These are phyloP conservation scores for Tichodroma muraria DNA, from an alignment of 2,113 vertebrate species.

Conservation along the genomic window DNA sequence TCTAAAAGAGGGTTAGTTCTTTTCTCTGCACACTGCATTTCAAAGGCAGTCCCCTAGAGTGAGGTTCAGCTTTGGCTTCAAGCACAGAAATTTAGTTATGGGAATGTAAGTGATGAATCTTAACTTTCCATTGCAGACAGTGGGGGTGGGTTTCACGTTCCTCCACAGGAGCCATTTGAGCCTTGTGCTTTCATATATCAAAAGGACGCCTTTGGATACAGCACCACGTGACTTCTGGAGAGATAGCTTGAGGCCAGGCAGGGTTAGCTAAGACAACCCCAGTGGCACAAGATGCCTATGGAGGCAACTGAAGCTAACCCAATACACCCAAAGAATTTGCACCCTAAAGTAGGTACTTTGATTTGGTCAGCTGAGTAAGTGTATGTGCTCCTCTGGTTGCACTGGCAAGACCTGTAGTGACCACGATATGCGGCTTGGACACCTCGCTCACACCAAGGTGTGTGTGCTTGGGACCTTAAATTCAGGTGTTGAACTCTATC, in stretches of 20 bases:
- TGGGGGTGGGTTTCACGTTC: neutral
- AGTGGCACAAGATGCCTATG: neutral
- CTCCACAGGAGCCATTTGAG: neutral
- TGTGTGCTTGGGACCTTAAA: neutral
- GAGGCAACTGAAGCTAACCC: neutral
- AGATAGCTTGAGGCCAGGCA: neutral
- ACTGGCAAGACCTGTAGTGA: neutral
- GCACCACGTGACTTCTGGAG: neutral
- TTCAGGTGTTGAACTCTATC: neutral
- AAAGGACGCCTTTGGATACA: neutral
- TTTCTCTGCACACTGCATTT: slow-evolving; percentile 34
- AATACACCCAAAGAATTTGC: neutral
- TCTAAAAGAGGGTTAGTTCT: slow-evolving; percentile 23
- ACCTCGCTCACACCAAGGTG: neutral
- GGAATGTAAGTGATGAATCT: neutral
- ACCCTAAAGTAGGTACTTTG: neutral
- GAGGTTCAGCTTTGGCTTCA: slow-evolving; percentile 35
- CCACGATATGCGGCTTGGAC: neutral
- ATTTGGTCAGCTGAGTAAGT: neutral
- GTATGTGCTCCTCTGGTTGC: neutral
- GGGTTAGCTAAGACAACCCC: neutral
- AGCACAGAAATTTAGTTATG: neutral
- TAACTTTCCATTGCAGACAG: neutral
- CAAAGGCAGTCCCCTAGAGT: slow-evolving; percentile 38
- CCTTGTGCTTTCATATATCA: neutral